phyloP scores from a whole-genome alignment of 2,113 vertebrate species.

The Syngnathoides biaculeatus region DNA sequence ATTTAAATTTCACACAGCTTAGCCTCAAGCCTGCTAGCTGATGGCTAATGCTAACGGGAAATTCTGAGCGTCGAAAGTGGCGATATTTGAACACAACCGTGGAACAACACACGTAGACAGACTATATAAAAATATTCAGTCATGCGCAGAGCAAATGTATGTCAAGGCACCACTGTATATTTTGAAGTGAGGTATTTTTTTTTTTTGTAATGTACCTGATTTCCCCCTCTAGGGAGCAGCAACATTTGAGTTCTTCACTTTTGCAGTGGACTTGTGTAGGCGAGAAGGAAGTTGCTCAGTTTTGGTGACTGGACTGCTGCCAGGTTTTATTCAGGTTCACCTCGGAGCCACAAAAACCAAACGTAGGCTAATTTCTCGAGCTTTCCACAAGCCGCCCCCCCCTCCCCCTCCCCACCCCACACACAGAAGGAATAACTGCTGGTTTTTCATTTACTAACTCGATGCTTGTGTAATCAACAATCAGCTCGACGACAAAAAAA shows the following conservation, averaged over 20 bases:
- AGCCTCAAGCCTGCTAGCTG: too few species aligned
- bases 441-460: conserved; percentile 70
- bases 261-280: conserved; percentile 70
- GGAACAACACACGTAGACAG: too few species aligned
- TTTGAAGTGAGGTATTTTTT: background rate
- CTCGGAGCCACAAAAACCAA: conserved; percentile 76
- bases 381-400: conserved; percentile 51
- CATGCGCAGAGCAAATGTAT: too few species aligned
- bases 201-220: background rate
- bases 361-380: conserved; percentile 73
- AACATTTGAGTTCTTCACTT: conserved; percentile 85
- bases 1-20: too few species aligned
- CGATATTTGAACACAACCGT: too few species aligned
- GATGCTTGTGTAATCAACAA: conserved; percentile 68
- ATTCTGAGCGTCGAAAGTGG: too few species aligned
- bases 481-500: conserved; percentile 53
- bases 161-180: background rate
- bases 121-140: too few species aligned
- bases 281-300: conserved; percentile 62
- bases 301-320: conserved; percentile 79
- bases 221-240: conserved; percentile 81
- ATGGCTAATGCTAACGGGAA: too few species aligned
- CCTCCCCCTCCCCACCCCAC: conserved; percentile 58
- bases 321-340: conserved; percentile 71
- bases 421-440: conserved; percentile 77